A percentile compares a stretch with the other conserved stretches of the same genome.
These are phyloP conservation scores for Oncorhynchus tshawytscha DNA, from an alignment of 2,113 vertebrate species.

Conservation along the genomic window DNA sequence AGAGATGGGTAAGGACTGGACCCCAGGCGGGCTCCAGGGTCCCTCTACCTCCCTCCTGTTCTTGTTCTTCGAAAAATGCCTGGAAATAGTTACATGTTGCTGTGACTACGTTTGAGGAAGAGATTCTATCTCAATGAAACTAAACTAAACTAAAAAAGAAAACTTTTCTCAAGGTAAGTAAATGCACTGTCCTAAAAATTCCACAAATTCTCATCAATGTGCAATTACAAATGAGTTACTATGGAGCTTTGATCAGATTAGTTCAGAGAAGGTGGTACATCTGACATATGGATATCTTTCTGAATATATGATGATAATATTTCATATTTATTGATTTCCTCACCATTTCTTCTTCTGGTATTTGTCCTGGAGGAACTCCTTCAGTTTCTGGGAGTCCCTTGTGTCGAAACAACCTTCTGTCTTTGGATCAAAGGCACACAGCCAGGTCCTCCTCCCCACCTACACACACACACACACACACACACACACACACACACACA, in stretches of 20 bases:
- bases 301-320: neutral
- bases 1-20: constrained; percentile 69
- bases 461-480: constrained; percentile 36
- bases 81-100: constrained; percentile 40
- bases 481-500: too few species aligned
- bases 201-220: neutral
- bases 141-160: neutral
- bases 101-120: neutral
- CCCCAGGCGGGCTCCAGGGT: constrained; percentile 73
- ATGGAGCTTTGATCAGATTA: neutral
- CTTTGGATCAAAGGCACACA: constrained; percentile 84
- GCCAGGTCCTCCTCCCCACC: constrained; percentile 87
- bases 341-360: constrained; percentile 92
- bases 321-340: constrained; percentile 30
- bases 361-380: constrained; percentile 92
- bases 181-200: too few species aligned
- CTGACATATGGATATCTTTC: neutral
- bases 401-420: constrained; percentile 80
- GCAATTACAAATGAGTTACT: neutral
- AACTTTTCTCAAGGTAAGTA: too few species aligned
- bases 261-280: neutral
- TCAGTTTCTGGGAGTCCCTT: constrained; percentile 87
- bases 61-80: constrained; percentile 85
- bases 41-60: constrained; percentile 68
- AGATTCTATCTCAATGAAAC: neutral